Evolutionary conservation across 37 sponge, comb jelly and placozoan species (phyloP), one percentile per base, ranked within the genome.

Genomic region (Beroe forskalii): DNA sequence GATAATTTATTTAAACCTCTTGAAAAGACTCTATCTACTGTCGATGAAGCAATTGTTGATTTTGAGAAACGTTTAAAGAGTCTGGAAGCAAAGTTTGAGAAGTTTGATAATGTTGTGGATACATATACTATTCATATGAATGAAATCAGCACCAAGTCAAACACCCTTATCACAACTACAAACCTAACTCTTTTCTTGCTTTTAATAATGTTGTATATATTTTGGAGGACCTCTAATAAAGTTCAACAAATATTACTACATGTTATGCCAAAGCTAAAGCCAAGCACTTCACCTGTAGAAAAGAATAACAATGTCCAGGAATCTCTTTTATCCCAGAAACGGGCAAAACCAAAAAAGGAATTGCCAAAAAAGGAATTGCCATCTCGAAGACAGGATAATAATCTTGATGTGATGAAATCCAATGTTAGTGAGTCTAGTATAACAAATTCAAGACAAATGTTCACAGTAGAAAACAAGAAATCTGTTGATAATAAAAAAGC

Each of bases 11-110:
- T 80, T 27, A 80, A 80, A 25, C 86, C 86, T 24, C 86, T 80
- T 40, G 40, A 80, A 44, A 80, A 80, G 86, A 80, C 86, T 25
- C 48, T 80, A 3, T 41, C 86, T 9, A 80, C 86, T 23, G 40
- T 80, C n/a, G 86, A 80, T 80, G 86, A 41, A 25, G 86, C 40
- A 80, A 80, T 80, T 25, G 55, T 44, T 4, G 38, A 25, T 3
- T 80, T 80, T 80, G 86, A 80, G 40, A 37, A 80, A 2, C 44
- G 86, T 4, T 42, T 80, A 48, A 12, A 44, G 23, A 20, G 19
- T 17, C 4, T 80, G n/a, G 86, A 80, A 44, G 28, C 55, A 22
- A 80, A 44, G 35, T 80, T 80, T 80, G 86, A 23, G 30, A 80
- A 25, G 24, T 23, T 80, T 27, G 55, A 80, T 33, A 24, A 9